These are phyloP conservation scores for Furcifer pardalis DNA, from an alignment of 2,797 vertebrate species.

Conservation along the genomic window DNA sequence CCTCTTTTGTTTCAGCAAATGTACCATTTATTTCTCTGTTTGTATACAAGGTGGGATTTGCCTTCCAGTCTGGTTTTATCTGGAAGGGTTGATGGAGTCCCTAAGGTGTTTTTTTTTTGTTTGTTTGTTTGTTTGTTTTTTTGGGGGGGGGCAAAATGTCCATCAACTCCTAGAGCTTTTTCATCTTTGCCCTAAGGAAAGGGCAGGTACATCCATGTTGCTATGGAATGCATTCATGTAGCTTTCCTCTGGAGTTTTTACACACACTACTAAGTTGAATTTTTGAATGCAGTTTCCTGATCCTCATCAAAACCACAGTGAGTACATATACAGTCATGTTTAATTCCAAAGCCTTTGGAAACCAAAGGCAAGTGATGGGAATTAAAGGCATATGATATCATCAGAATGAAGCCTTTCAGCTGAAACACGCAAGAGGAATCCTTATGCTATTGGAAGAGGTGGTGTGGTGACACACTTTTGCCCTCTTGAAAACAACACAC, in stretches of 20 bases:
- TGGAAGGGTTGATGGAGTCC: too few relatives aligned
- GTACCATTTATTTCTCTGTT: too few relatives aligned
- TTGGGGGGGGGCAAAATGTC: too few relatives aligned
- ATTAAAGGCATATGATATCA: constrained; percentile 34
- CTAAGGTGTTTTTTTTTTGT: too few relatives aligned
- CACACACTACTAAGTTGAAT: background rate
- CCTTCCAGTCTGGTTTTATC: too few relatives aligned
- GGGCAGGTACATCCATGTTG: background rate
- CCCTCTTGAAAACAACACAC: constrained; percentile 53
- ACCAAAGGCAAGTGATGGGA: constrained; percentile 22
- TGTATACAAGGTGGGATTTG: too few relatives aligned
- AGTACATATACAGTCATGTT: constrained; percentile 32
- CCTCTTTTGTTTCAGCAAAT: too few relatives aligned
- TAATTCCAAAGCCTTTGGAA: constrained; percentile 38
- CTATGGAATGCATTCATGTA: background rate
- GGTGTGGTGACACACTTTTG: constrained; percentile 49
- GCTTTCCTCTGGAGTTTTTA: background rate
- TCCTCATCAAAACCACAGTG: constrained; percentile 37
- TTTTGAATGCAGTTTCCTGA: background rate
- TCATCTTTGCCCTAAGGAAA: background rate
- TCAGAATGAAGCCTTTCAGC: constrained; percentile 36
- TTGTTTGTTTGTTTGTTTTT: too few relatives aligned
- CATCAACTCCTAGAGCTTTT: too few relatives aligned
- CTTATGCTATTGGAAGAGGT: constrained; percentile 34
- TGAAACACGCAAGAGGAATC: constrained; percentile 51